Conservation (phyloP, 2,888 invertebrate species). For the Drosophila stalkeri region DNA sequence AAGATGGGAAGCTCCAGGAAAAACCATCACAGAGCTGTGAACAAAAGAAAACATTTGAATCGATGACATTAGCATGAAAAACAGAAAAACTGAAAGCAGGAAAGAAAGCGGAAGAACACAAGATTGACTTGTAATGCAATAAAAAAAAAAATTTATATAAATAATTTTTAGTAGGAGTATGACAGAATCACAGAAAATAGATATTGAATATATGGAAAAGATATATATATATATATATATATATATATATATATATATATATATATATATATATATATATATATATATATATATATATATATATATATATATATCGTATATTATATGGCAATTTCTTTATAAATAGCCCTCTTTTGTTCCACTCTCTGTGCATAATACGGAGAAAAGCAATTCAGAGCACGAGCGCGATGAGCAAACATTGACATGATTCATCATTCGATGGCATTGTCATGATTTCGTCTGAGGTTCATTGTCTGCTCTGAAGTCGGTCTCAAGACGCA, state of each 20-base stretch:
- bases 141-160: neutral
- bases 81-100: conserved; percentile 5
- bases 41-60: conserved; percentile 12
- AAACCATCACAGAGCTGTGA: conserved; percentile 13
- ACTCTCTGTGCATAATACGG: conserved; percentile 16
- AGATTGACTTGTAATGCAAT: neutral
- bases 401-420: conserved; percentile 54
- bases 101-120: conserved; percentile 17
- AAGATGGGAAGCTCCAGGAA: conserved; percentile 13
- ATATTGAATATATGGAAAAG: neutral
- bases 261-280: neutral
- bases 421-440: conserved; percentile 60
- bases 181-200: neutral
- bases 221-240: neutral
- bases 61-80: neutral
- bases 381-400: conserved; percentile 73
- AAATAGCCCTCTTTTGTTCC: conserved; percentile 25
- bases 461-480: conserved; percentile 57
- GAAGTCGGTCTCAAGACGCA: conserved; percentile 57
- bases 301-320: too few relatives aligned
- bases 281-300: neutral
- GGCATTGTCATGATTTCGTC: conserved; percentile 56
- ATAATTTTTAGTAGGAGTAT: neutral
- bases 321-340: conserved; percentile 21
- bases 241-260: neutral